Base-by-base conservation (phyloP, 2,888 invertebrate genomes). In the Epistrophe grossulariae region DNA sequence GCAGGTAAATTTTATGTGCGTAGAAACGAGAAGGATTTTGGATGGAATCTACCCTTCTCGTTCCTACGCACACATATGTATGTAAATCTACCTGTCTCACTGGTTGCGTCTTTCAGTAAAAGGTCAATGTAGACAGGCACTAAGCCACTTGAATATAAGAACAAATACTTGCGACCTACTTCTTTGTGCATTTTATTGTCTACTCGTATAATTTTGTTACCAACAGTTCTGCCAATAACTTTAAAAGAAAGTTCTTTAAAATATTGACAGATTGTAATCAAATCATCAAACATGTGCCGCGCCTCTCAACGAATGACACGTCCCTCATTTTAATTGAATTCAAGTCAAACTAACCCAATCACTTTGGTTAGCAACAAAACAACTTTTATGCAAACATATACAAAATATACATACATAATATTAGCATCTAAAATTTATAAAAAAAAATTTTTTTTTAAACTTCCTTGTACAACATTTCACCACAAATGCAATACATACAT, bases 391-490 rank as follows among this genome's bases (percentile, higher is more conserved):
- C 13, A 52, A 52, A 19, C 24, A 52, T 50, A 50, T 17, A 9
- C 0, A 50, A 24, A 24, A 24, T 6, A 52, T 50, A 24, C 24
- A 50, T 17, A 9, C 0, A 50, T 3, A 15, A 28, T 24, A 31
- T 55, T 31, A 31, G 55, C 55, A 55, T 55, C 8, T 31, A 4
- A 55, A 55, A 55, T 55, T 31, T 55, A 55, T 31, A 50, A 48
- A 17, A 3, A 48, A 50, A 19, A 9, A 2, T 9, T 1, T 1
- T 9, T n/a, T 55, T 15, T 31, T 31, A 13, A 81, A 55, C 76
- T 71, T 55, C 15, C 17, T 43, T 55, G 35, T 48, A 35, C 76
- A 15, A 52, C 60, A 70, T 81, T 70, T 73, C 59, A 72, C 68
- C 15, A 62, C 43, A 57, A 13, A 15, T 31, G 31, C 45, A n/a